Base-by-base conservation (phyloP, 2,113 vertebrate species). In the Pycnonotus jocosus region DNA sequence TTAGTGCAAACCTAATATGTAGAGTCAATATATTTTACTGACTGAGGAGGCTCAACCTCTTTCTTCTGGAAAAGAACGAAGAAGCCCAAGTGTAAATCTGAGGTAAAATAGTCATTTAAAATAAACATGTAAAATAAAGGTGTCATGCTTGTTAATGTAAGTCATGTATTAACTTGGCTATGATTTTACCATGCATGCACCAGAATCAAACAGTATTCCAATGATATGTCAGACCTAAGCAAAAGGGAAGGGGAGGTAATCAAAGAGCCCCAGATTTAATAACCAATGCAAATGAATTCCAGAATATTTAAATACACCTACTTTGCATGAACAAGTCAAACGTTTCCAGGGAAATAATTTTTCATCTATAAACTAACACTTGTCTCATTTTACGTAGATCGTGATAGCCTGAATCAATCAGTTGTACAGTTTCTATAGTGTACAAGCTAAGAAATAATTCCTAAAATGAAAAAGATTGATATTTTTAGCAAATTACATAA, bases 401-500 rank as follows among this genome's bases (percentile, higher is more conserved):
- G 50, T 20, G 33, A 80, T 65, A 86, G 62, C 50, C 71, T 77
- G 71, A 82, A 90, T 93, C 66, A 69, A 82, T 77, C 82, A 66
- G 42, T 65, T 72, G 58, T 76, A 82, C 23, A 25, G 40, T 82
- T 93, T 90, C 50, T 69, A 76, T 62, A 86, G 22, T 0, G 2
- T 42, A 62, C 8, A 56, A 80, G n/a, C 58, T 37, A 93, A 72
- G 50, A 90, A 86, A 35, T 73, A 73, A 37, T 90, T 88, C 51
- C 64, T 88, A 93, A 82, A 94, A 66, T 2, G 23, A 87, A 88
- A 94, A 76, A 76, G 71, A 88, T 65, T 19, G 31, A 11, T 88
- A 86, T 70, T 91, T 95, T 97, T 65, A 93, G 82, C 45, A 93
- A 90, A 94, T 92, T 92, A 96, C 44, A 82, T 87, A 95, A 94